These are phyloP conservation scores for Diplolepis rosae DNA, from an alignment of 2,888 invertebrate genomes.

Conservation along the genomic window DNA sequence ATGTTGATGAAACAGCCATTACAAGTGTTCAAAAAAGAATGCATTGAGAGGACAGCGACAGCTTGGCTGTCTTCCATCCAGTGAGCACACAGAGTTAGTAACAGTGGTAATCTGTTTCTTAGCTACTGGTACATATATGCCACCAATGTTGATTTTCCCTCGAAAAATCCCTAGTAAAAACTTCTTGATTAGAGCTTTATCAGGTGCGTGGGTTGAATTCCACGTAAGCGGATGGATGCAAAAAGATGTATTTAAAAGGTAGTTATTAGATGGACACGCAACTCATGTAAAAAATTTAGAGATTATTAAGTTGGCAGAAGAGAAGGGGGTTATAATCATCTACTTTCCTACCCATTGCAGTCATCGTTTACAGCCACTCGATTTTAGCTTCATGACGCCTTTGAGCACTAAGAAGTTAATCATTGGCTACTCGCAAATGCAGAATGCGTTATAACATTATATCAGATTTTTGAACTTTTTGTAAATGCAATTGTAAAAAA, in stretches of 20 bases:
- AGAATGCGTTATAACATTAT: too few relatives aligned
- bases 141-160: neutral
- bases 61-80: neutral
- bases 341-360: constrained; percentile 61
- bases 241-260: too few relatives aligned
- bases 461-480: too few relatives aligned
- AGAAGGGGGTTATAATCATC: constrained; percentile 58
- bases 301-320: constrained; percentile 52
- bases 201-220: neutral
- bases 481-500: too few relatives aligned
- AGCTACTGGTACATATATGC: neutral
- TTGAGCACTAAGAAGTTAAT: too few relatives aligned
- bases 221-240: neutral
- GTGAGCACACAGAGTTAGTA: neutral
- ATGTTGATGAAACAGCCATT: neutral
- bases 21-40: neutral
- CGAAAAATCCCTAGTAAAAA: neutral
- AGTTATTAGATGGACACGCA: constrained; percentile 65
- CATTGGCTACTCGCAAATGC: too few relatives aligned
- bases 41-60: neutral
- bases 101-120: neutral
- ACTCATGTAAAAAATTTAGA: constrained; percentile 62
- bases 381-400: constrained; percentile 54
- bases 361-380: constrained; percentile 57
- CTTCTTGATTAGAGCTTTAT: neutral